Evolutionary conservation across 2,888 invertebrate genomes (phyloP).

Genomic region (Tanypteryx hageni): DNA sequence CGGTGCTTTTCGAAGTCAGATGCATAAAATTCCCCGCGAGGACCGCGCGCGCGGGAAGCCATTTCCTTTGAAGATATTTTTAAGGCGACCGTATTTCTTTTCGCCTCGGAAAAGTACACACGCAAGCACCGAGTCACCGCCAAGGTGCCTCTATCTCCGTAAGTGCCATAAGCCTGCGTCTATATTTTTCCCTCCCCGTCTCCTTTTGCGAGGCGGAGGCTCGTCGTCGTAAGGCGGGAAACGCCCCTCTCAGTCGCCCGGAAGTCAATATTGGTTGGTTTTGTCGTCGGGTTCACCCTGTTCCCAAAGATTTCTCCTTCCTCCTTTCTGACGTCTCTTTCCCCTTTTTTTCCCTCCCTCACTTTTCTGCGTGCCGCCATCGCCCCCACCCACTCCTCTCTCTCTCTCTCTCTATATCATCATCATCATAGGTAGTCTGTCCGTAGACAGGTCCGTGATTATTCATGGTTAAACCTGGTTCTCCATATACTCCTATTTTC

Average conservation of each 20-base stretch:
- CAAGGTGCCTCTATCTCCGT: background rate
- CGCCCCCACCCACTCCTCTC: no score
- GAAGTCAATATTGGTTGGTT: conserved; percentile 61
- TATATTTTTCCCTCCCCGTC: conserved; percentile 32
- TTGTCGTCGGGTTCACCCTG: conserved; percentile 26
- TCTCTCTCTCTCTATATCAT: no score
- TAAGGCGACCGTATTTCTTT: background rate
- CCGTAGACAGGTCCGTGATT: no score
- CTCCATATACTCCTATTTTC: no score
- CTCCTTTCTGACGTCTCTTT: conserved; percentile 69
- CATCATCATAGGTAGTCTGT: no score
- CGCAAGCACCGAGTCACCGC: background rate
- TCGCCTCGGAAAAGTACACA: background rate
- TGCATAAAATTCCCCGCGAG: no score
- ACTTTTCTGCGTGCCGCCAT: no score
- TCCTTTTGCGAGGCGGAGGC: conserved; percentile 16
- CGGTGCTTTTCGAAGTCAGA: no score
- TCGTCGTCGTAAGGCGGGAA: background rate
- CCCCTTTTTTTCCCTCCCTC: conserved; percentile 56
- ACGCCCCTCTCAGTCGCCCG: conserved; percentile 46
- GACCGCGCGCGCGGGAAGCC: no score
- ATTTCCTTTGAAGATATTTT: background rate
- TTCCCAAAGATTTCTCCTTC: conserved; percentile 69
- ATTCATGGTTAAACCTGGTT: no score
- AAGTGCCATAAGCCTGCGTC: conserved; percentile 29